Base-by-base conservation (phyloP, 2,888 invertebrate species). In the Melinopterus prodromus region DNA sequence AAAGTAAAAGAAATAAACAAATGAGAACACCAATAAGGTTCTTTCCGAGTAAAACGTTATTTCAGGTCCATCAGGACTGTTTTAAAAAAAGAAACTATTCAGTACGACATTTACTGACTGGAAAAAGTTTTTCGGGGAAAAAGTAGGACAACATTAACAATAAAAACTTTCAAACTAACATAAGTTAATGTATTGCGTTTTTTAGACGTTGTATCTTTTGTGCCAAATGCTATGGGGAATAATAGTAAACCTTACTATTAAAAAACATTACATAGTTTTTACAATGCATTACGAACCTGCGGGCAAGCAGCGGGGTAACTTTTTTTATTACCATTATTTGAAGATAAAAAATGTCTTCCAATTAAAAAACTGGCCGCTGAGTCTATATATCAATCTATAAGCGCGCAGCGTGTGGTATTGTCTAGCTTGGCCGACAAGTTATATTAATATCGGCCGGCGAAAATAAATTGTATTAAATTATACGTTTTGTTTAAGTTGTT, bases 261-360 rank as follows among this genome's bases (percentile, higher is more conserved):
- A 78, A 80, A 81, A 81, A 82, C 77, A 79, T 78, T 81, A 81
- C 77, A 80, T 78, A 78, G 79, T 78, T 78, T 81, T 82, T 7
- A 80, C 80, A 77, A 81, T 79, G 78, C 75, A 71, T 81, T 79
- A 85, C 86, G 86, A 86, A 86, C 86, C 88, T 86, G 85, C 84
- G 84, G 86, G 84, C 86, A 83, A 82, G 83, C 81, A 81, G 80
- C 79, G 83, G 82, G 79, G 78, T 76, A 76, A 78, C 80, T 78
- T 82, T 81, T 83, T 83, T 83, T 83, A 83, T 86, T 86, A 78
- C 81, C 78, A 80, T 82, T 82, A 82, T 88, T 88, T 87, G 88
- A 87, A 88, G 88, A 87, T 88, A 88, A 89, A 89, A 88, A 88
- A 89, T 88, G 87, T 88, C 88, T 88, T 89, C 89, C 89, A 89